Percentiles rank a stretch among this genome's conserved stretches.
phyloP scores from a whole-genome alignment of 2,113 vertebrate species.

The Erythrocercus mccallii region DNA sequence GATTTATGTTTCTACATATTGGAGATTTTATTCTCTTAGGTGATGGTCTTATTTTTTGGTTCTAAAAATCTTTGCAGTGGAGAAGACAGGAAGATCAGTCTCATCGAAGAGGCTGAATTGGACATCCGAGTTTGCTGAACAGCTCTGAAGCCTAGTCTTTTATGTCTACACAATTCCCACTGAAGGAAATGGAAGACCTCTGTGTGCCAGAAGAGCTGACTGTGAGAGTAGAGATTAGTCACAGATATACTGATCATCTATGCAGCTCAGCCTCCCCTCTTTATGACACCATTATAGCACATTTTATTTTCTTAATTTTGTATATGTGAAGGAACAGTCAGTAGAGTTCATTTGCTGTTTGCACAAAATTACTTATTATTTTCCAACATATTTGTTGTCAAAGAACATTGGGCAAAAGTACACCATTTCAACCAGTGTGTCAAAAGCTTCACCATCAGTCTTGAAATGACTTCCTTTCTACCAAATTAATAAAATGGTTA shows the following conservation, averaged over 20 bases:
- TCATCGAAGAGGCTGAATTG: neutral
- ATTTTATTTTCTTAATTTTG: neutral
- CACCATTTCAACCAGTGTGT: neutral
- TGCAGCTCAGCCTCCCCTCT: neutral
- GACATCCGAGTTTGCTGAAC: neutral
- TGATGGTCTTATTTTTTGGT: neutral
- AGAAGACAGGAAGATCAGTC: neutral
- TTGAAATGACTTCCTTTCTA: neutral
- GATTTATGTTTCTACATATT: constrained; percentile 6
- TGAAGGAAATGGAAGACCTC: neutral
- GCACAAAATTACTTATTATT: neutral
- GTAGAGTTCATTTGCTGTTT: neutral
- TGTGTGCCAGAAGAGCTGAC: neutral
- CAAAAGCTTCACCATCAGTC: neutral
- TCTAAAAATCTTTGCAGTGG: neutral
- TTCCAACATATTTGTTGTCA: neutral
- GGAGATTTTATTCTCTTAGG: neutral
- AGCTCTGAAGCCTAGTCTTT: neutral
- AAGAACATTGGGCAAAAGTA: neutral
- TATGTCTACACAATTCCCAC: neutral
- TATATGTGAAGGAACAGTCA: neutral
- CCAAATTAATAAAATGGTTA: neutral
- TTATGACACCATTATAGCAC: neutral
- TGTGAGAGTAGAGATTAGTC: neutral
- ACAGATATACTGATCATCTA: neutral